A percentile compares a stretch with the other conserved stretches of the same genome.
Evolutionary conservation across 2,113 vertebrate genomes (phyloP).

Genomic region (Helogale parvula): DNA sequence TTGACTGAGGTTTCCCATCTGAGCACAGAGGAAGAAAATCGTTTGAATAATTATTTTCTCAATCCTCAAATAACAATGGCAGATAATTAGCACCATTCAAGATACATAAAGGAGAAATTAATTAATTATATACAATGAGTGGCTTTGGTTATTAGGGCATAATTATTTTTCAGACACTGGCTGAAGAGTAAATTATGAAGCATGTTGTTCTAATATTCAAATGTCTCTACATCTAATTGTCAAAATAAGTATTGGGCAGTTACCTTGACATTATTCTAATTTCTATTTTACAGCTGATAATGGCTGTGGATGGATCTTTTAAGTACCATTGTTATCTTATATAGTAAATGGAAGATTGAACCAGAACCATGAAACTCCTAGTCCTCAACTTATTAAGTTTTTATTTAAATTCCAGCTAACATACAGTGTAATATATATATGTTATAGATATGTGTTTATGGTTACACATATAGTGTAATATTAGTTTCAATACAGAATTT

Average conservation of each 20-base stretch:
- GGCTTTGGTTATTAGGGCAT: not conserved
- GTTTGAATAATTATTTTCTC: not conserved
- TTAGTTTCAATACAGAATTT: not conserved
- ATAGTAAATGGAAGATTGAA: not conserved
- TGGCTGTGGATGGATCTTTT: not conserved
- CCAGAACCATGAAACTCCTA: not conserved
- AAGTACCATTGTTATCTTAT: not conserved
- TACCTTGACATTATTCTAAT: not conserved
- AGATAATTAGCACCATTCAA: not conserved
- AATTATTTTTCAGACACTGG: not conserved
- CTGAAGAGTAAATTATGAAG: not conserved
- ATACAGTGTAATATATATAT: no score
- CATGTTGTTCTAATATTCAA: not conserved
- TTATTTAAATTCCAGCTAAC: not conserved
- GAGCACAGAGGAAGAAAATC: not conserved
- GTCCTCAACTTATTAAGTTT: not conserved
- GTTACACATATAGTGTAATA: not conserved
- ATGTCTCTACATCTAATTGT: not conserved
- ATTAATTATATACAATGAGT: not conserved
- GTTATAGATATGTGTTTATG: no score
- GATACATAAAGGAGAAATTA: not conserved
- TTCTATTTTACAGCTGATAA: not conserved
- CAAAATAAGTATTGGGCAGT: not conserved
- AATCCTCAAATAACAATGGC: not conserved
- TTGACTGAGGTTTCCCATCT: not conserved